phyloP scores from a whole-genome alignment of 2,797 vertebrate species.

The Micrastur ruficollis region DNA sequence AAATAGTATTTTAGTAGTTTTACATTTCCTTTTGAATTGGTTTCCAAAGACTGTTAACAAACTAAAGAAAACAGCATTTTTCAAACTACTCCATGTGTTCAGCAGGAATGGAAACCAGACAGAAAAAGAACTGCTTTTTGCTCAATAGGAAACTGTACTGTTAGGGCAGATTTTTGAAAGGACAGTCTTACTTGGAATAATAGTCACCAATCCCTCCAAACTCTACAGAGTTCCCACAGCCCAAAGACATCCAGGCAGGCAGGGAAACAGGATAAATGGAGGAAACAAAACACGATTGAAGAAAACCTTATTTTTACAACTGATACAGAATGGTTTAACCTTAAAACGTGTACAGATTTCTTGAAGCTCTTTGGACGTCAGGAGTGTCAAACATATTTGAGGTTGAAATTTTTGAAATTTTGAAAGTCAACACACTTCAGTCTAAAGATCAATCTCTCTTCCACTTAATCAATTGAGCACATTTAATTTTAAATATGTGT shows the following conservation, averaged over 20 bases:
- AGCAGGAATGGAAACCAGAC: neutral
- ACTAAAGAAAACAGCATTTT: neutral
- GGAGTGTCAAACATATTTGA: neutral
- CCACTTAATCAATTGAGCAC: neutral
- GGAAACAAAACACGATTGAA: neutral
- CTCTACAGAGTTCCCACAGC: neutral
- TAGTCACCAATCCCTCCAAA: neutral
- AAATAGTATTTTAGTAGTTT: constrained; percentile 40
- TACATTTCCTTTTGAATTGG: constrained; percentile 21
- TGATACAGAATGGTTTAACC: neutral
- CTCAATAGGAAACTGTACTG: neutral
- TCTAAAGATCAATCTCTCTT: neutral
- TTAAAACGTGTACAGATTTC: neutral
- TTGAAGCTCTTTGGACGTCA: neutral
- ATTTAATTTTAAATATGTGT: neutral
- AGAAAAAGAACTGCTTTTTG: neutral
- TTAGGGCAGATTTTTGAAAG: neutral
- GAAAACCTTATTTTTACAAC: neutral
- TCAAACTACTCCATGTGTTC: neutral
- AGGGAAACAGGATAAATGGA: neutral
- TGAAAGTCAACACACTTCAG: neutral
- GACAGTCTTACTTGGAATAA: neutral
- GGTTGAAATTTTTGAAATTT: neutral
- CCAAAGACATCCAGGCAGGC: neutral
- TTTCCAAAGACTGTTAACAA: constrained; percentile 44